Percentiles rank a stretch among this genome's conserved stretches.
Evolutionary conservation across 2,113 vertebrate genomes (phyloP).

Genomic region (Eira barbara): DNA sequence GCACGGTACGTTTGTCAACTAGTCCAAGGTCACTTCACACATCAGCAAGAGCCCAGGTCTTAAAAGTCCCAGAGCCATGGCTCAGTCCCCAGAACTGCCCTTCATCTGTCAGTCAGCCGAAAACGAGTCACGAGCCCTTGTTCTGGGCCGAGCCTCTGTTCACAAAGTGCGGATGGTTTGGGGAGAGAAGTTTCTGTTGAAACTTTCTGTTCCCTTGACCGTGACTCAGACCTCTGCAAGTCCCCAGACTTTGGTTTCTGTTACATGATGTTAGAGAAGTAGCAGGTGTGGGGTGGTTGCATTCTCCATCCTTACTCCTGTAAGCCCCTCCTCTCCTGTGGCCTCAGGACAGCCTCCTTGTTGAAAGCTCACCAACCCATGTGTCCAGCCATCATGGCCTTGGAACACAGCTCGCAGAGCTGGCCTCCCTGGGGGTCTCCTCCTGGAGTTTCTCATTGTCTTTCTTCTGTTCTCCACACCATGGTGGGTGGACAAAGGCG

Average conservation of each 20-base stretch:
- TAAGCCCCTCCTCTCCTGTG: rapidly evolving
- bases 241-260: background rate
- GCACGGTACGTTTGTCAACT: background rate
- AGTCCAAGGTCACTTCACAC: background rate
- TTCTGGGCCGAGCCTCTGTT: background rate
- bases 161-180: background rate
- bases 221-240: background rate
- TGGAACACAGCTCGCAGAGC: background rate
- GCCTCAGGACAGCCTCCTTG: background rate
- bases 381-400: background rate
- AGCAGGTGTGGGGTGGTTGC: background rate
- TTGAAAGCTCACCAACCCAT: background rate
- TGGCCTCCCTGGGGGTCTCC: background rate
- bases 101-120: background rate
- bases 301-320: background rate
- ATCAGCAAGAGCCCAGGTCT: background rate
- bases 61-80: background rate
- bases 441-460: background rate
- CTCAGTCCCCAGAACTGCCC: background rate
- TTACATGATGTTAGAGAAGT: background rate
- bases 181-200: background rate
- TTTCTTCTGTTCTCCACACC: background rate
- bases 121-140: background rate
- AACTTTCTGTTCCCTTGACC: background rate
- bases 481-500: background rate